These are phyloP conservation scores for Trichacis sp. DNA, from an alignment of 2,888 invertebrate species.

Conservation along the genomic window DNA sequence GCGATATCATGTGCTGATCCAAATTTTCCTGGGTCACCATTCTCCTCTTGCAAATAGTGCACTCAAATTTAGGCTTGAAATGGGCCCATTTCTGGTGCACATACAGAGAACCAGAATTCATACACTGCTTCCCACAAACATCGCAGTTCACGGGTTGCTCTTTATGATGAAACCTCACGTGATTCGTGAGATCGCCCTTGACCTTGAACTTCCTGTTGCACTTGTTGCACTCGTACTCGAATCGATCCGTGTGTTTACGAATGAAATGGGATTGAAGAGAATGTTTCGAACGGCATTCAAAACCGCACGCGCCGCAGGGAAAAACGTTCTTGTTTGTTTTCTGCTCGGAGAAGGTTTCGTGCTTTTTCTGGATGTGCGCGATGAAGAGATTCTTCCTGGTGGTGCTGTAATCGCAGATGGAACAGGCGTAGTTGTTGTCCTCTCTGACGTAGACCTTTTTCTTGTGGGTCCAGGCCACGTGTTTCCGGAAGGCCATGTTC, in stretches of 20 bases:
- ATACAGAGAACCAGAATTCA: constrained; percentile 64
- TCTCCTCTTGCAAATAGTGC: constrained; percentile 63
- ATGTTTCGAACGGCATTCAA: constrained; percentile 64
- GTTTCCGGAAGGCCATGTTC: constrained; percentile 57
- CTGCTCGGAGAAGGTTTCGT: constrained; percentile 60
- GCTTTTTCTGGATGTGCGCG: constrained; percentile 60
- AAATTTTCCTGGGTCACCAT: constrained; percentile 67
- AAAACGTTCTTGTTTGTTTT: constrained; percentile 50
- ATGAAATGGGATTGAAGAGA: constrained; percentile 66
- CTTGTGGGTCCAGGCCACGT: constrained; percentile 65
- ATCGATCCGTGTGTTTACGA: constrained; percentile 64
- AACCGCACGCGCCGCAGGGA: constrained; percentile 63
- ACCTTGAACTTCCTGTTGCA: constrained; percentile 65
- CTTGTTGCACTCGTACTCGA: constrained; percentile 63
- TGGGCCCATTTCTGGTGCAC: constrained; percentile 68
- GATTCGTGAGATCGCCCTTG: constrained; percentile 65
- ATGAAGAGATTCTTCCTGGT: constrained; percentile 59
- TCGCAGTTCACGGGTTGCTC: constrained; percentile 66
- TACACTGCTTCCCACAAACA: constrained; percentile 63
- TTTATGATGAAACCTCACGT: constrained; percentile 65
- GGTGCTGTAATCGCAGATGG: constrained; percentile 63
- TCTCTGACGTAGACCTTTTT: constrained; percentile 64
- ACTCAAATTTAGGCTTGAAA: constrained; percentile 65
- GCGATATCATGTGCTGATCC: constrained; percentile 63
- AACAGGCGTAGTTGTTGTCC: constrained; percentile 61